Evolutionary conservation across 1,140 invertebrate species (phyloP), one percentile per base, ranked within the genome.

Genomic region (Aradophagus sp.): DNA sequence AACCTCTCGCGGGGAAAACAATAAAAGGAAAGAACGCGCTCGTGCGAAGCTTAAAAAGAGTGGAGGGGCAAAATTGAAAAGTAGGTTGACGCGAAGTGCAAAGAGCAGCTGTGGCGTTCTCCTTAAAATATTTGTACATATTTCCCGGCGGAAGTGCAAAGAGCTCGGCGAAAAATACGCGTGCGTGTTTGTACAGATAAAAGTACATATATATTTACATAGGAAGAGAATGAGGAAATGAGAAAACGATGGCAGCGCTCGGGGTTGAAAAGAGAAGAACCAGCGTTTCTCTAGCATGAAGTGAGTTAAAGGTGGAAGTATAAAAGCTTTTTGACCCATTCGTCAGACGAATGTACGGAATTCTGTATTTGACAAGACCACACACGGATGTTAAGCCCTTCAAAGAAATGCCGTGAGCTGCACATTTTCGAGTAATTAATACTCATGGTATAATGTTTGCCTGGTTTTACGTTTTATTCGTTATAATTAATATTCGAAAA

Each of bases 321-420:
- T 80, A 79, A 81, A 81, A 81, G 78, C 79, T 78, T 79, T 81
- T 76, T 72, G 74, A 73, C 73, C 74, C 53, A 73, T 77, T 77
- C 80, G 80, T 80, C 79, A 79, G 80, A 80, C 74, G 79, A 79
- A 78, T 78, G 78, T 78, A 79, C 79, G 52, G 75, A 62, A 77
- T 79, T 66, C 79, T 81, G 79, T 81, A 78, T 81, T 81, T 81
- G 79, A 78, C 79, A 79, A 80, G 77, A 72, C 71, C 72, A 76
- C 73, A 73, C 69, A 73, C 74, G 48, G 72, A 70, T 67, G 61
- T 66, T 70, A 74, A 72, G 58, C 74, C 66, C 78, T 78, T 80
- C 79, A 80, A 80, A 80, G 79, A 80, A 80, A 78, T 76, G 72
- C 77, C 73, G 74, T 73, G 59, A 73, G 75, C 76, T 72, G 55